Conservation (phyloP, 1,140 invertebrate genomes). For the Chrysopa pallens region DNA sequence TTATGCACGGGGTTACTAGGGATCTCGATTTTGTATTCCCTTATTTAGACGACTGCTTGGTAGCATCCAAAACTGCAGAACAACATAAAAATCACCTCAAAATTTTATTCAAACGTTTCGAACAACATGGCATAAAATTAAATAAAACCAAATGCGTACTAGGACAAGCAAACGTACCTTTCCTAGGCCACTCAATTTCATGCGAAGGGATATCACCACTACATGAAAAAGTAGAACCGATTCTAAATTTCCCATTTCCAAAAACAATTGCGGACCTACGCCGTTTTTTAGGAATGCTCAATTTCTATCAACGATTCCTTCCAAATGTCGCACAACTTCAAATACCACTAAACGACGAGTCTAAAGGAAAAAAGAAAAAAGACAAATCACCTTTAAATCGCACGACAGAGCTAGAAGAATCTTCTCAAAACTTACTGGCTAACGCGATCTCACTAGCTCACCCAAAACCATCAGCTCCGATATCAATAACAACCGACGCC, state of each 20-base stretch:
- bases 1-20: constrained; percentile 24
- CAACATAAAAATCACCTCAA: constrained; percentile 11
- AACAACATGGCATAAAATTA: constrained; percentile 9
- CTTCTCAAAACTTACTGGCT: constrained; percentile 11
- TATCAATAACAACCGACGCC: neutral
- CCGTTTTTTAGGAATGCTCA: constrained; percentile 18
- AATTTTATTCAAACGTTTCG: constrained; percentile 9
- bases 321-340: constrained; percentile 10
- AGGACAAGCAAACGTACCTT: constrained; percentile 8
- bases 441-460: constrained; percentile 8
- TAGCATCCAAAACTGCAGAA: constrained; percentile 14
- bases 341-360: constrained; percentile 8
- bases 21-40: constrained; percentile 15
- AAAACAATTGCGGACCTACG: constrained; percentile 11
- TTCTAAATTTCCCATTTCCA: constrained; percentile 9
- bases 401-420: constrained; percentile 4
- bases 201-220: constrained; percentile 13
- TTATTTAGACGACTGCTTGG: constrained; percentile 19
- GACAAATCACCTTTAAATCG: constrained; percentile 5
- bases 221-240: constrained; percentile 13
- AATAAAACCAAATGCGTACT: constrained; percentile 14
- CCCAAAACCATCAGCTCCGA: neutral
- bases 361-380: constrained; percentile 11
- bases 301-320: constrained; percentile 18
- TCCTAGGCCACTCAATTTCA: constrained; percentile 16